These are phyloP conservation scores for Plumapathes pennacea DNA, from an alignment of 92 coral and sea anemone species.

Conservation along the genomic window DNA sequence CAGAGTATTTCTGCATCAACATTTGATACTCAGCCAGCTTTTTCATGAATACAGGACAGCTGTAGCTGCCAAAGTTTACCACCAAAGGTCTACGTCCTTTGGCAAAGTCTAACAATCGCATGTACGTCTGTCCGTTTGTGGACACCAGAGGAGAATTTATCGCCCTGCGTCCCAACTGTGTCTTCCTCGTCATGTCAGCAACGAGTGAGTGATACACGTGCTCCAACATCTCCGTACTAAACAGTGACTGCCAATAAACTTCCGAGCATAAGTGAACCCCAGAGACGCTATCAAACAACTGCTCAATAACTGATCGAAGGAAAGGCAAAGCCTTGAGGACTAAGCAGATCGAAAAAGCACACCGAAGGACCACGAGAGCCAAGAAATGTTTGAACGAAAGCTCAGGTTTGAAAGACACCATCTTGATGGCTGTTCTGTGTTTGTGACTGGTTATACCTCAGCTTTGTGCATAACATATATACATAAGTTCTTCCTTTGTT, in stretches of 20 bases:
- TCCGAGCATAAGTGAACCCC: constrained; percentile 25
- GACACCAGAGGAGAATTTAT: constrained; percentile 57
- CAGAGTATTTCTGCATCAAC: constrained; percentile 26
- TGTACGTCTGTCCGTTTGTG: constrained; percentile 23
- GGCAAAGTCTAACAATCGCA: constrained; percentile 50
- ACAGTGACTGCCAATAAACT: constrained; percentile 38
- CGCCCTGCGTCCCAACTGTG: constrained; percentile 33
- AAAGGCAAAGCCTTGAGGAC: constrained; percentile 13
- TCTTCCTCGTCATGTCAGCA: constrained; percentile 48
- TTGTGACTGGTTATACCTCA: too few species aligned
- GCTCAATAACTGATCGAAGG: constrained; percentile 5
- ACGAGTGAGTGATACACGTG: constrained; percentile 44
- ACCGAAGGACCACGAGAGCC: not conserved
- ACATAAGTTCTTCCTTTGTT: too few species aligned
- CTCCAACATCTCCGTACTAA: constrained; percentile 55
- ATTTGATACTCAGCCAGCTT: constrained; percentile 31
- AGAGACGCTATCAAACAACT: constrained; percentile 20
- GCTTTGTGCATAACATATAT: too few species aligned
- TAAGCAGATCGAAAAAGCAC: constrained; percentile 16
- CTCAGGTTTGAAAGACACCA: too few species aligned
- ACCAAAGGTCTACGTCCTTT: constrained; percentile 43
- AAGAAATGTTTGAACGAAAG: too few species aligned
- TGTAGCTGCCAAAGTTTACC: constrained; percentile 59
- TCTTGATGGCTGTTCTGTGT: too few species aligned
- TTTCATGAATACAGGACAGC: constrained; percentile 60